These are phyloP conservation scores for Drosophila virilis DNA, from an alignment of 1,140 invertebrate species.

Conservation along the genomic window DNA sequence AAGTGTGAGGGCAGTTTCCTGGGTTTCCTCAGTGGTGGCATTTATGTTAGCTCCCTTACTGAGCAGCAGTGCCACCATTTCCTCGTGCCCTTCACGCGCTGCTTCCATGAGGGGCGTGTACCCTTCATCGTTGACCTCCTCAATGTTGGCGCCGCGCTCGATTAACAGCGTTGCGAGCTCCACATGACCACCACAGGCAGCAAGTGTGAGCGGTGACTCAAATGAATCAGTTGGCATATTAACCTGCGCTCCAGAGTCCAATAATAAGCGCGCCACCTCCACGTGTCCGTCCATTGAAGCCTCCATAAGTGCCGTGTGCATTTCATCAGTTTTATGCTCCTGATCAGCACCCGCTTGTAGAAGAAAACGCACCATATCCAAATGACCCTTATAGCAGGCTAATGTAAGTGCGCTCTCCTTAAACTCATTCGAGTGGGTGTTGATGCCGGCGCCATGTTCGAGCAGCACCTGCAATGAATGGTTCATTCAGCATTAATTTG, in stretches of 20 bases:
- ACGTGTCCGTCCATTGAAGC: constrained; percentile 99
- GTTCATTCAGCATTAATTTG: neutral
- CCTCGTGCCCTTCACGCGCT: constrained; percentile 98
- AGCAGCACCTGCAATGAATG: constrained; percentile 86
- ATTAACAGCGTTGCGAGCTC: constrained; percentile 97
- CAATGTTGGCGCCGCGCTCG: constrained; percentile 98
- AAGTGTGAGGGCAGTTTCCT: constrained; percentile 98
- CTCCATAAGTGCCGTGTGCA: constrained; percentile 99
- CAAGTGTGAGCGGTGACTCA: constrained; percentile 98
- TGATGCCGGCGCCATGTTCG: constrained; percentile 97
- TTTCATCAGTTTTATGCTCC: constrained; percentile 99
- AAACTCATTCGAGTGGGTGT: constrained; percentile 99
- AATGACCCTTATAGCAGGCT: constrained; percentile 98
- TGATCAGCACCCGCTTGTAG: constrained; percentile 97
- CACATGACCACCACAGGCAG: constrained; percentile 99
- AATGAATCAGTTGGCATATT: constrained; percentile 99
- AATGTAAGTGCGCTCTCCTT: constrained; percentile 98
- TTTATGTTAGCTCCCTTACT: constrained; percentile 98
- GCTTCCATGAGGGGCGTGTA: constrained; percentile 99
- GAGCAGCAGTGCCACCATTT: constrained; percentile 97
- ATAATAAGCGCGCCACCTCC: constrained; percentile 95
- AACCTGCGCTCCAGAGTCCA: constrained; percentile 98
- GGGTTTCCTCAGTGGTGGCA: constrained; percentile 98
- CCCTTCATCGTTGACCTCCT: constrained; percentile 99
- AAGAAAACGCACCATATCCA: constrained; percentile 98